Evolutionary conservation across 92 coral and sea anemone species (phyloP).

Genomic region (Porites rus): DNA sequence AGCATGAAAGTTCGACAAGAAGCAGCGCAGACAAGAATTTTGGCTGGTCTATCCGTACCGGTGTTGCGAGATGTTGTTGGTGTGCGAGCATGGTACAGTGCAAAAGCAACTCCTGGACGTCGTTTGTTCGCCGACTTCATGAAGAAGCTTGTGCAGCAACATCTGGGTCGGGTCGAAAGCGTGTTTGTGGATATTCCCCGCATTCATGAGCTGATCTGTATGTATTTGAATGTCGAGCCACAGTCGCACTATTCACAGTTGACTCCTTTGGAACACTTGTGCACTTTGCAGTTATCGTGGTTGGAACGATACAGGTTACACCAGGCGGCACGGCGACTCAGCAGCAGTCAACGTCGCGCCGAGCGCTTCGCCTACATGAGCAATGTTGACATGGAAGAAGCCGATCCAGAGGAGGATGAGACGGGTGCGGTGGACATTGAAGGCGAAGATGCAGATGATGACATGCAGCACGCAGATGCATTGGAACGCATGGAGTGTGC

Average conservation of each 20-base stretch:
- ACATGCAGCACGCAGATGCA: neutral
- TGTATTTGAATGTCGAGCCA: neutral
- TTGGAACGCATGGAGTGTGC: slow-evolving; percentile 6
- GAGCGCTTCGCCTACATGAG: slow-evolving; percentile 1
- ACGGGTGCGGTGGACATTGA: neutral
- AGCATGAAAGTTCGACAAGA: neutral
- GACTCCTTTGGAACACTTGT: neutral
- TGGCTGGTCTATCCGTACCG: neutral
- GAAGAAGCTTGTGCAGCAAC: neutral
- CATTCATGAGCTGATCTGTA: neutral
- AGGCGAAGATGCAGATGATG: neutral
- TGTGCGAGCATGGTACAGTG: neutral
- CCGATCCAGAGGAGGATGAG: neutral
- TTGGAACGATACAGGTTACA: neutral
- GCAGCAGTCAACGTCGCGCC: slow-evolving; percentile 1
- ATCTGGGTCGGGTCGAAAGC: neutral
- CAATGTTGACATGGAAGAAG: neutral
- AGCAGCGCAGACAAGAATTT: neutral
- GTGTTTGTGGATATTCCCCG: neutral
- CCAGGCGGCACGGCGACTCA: slow-evolving; percentile 4
- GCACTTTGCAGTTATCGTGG: neutral
- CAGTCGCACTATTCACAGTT: neutral
- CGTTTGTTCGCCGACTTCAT: neutral
- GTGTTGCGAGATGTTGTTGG: slow-evolving; percentile 3
- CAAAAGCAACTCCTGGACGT: too few relatives aligned